Base-by-base conservation (phyloP, 2,888 invertebrate genomes). In the Parapristionchus giblindavisi region DNA sequence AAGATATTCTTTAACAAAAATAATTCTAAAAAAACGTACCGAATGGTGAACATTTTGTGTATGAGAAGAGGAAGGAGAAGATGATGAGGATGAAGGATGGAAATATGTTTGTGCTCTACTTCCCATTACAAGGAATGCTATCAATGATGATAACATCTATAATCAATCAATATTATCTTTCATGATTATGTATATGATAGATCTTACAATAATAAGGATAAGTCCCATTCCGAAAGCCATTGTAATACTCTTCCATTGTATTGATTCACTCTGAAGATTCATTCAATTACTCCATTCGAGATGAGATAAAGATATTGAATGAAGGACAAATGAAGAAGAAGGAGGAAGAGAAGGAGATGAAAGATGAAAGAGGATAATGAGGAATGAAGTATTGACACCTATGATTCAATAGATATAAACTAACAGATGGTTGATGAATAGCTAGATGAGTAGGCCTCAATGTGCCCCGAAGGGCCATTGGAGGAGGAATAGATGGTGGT, bases 361-460 rank as follows among this genome's bases (percentile, higher is more conserved):
- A 24, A 38, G 61, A 21, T 2, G 51, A 32, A 36, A 52, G 29
- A 24, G 43, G 34, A 48, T n/a, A 36, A 14, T 8, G 43, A 24
- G 8, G 8, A 54, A 54, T 14, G 8, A 54, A 54, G 8, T 54
- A 24, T 14, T 54, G 6, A 11, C 48, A 54, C 14, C 24, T 54
- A 54, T 54, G 43, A 43, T 14, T 14, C 17, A 8, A 14, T 29
- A 29, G 61, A 61, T 14, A 29, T 17, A 56, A 24, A 78, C 78
- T 75, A 27, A 82, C 82, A 72, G 75, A n/a, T n/a, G n/a, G 76
- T 70, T 82, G 81, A 75, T 80, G 81, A 58, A 83, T 81, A 21
- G 83, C 83, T 29, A 83, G 80, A 73, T 81, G 83, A 6, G 83
- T 83, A n/a, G 83, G 83, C 14, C 77, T 75, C 17, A 72, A 60